Conservation (phyloP, 2,888 invertebrate genomes). For the Mythimna impura region DNA sequence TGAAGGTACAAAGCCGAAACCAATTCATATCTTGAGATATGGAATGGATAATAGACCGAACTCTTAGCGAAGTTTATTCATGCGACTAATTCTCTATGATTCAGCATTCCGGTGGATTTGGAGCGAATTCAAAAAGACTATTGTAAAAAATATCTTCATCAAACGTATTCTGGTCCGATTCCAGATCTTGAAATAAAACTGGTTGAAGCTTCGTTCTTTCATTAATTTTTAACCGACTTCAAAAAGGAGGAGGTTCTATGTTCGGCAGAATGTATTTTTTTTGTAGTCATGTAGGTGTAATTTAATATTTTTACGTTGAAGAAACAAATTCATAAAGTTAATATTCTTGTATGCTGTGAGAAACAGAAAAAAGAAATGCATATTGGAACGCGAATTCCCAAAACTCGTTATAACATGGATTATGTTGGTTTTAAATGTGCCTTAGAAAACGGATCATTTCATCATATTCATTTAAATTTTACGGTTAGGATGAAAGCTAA, state of each 20-base stretch:
- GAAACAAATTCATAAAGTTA: slow-evolving; percentile 26
- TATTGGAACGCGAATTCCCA: slow-evolving; percentile 16
- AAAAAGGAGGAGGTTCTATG: too few relatives aligned
- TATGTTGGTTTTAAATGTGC: slow-evolving; percentile 38
- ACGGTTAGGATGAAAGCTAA: slow-evolving; percentile 30
- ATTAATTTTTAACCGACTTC: background rate
- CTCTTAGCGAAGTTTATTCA: slow-evolving; percentile 60
- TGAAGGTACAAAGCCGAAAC: slow-evolving; percentile 18
- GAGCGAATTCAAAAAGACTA: slow-evolving; percentile 35
- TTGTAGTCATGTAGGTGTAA: background rate
- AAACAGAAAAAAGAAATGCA: slow-evolving; percentile 22
- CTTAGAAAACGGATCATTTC: slow-evolving; percentile 36
- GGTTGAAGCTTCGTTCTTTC: background rate
- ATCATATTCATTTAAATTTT: slow-evolving; percentile 38
- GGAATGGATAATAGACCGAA: slow-evolving; percentile 52
- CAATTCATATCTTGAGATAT: slow-evolving; percentile 41
- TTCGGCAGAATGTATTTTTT: too few relatives aligned
- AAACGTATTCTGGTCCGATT: slow-evolving; percentile 13
- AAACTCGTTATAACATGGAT: slow-evolving; percentile 54
- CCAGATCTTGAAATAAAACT: background rate
- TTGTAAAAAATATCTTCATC: slow-evolving; percentile 31
- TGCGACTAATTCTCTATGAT: slow-evolving; percentile 64
- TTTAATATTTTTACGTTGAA: slow-evolving; percentile 8
- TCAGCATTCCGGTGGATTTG: slow-evolving; percentile 62
- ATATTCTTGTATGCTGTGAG: slow-evolving; percentile 21